A percentile compares a stretch with the other conserved stretches of the same genome.
These are phyloP conservation scores for Nymphalis urticae DNA, from an alignment of 2,888 invertebrate species.

Conservation along the genomic window DNA sequence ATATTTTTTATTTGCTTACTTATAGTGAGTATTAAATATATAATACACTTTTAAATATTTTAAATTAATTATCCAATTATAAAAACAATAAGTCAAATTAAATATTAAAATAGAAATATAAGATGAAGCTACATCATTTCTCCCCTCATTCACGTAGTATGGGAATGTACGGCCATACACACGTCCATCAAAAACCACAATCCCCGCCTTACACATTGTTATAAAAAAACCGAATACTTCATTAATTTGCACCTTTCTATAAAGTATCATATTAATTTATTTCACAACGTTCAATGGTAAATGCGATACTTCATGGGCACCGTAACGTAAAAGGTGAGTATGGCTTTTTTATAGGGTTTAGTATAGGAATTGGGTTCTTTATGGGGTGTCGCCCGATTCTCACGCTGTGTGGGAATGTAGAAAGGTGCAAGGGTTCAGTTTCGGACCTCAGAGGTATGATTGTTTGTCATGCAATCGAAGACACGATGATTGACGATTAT, in stretches of 20 bases:
- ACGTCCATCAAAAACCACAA: conserved; percentile 57
- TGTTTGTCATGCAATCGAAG: conserved; percentile 47
- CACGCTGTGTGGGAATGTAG: conserved; percentile 78
- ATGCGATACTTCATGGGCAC: conserved; percentile 54
- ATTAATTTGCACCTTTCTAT: conserved; percentile 56
- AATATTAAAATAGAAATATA: conserved; percentile 7
- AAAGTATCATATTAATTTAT: conserved; percentile 52
- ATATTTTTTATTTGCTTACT: too few species aligned
- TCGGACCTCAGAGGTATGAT: conserved; percentile 40
- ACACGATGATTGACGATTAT: conserved; percentile 6
- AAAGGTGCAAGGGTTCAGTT: conserved; percentile 71
- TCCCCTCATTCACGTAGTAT: conserved; percentile 68
- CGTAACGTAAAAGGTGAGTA: conserved; percentile 58
- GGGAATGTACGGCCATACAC: conserved; percentile 68
- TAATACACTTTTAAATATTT: neutral
- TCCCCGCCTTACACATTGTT: conserved; percentile 36
- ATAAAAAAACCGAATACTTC: conserved; percentile 53
- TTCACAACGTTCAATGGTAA: conserved; percentile 41
- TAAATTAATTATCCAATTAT: neutral
- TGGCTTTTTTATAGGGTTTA: conserved; percentile 52
- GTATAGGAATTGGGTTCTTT: conserved; percentile 61
- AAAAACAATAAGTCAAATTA: conserved; percentile 16
- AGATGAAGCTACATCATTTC: conserved; percentile 66
- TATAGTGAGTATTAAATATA: too few species aligned
- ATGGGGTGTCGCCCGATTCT: conserved; percentile 65